Evolutionary conservation across 2,888 invertebrate species (phyloP).

Genomic region (Lordiphosa fenestrarum): DNA sequence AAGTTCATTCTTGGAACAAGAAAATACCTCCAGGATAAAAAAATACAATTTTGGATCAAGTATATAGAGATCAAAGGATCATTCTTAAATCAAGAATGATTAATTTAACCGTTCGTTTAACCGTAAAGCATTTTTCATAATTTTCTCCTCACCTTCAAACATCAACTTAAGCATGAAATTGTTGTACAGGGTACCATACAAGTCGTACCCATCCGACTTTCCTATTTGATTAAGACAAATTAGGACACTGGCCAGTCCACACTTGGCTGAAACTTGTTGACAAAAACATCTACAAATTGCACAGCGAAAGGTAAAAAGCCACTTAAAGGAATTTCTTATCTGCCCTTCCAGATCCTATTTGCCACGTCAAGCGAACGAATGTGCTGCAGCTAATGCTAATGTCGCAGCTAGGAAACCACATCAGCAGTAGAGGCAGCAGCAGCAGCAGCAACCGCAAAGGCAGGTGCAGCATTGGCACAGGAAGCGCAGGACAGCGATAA

Average conservation of each 20-base stretch:
- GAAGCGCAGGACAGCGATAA: constrained; percentile 51
- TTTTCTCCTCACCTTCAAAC: too few relatives aligned
- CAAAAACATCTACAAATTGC: constrained; percentile 53
- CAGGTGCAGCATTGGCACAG: constrained; percentile 57
- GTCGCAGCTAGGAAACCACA: constrained; percentile 34
- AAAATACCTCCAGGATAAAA: too few relatives aligned
- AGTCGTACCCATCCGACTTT: too few relatives aligned
- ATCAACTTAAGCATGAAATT: too few relatives aligned
- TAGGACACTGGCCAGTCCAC: constrained; percentile 16
- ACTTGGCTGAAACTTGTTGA: constrained; percentile 43
- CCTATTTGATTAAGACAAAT: too few relatives aligned
- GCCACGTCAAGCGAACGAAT: constrained; percentile 32
- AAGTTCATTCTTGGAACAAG: too few relatives aligned
- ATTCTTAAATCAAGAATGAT: too few relatives aligned
- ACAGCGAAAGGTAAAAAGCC: constrained; percentile 28
- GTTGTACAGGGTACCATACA: too few relatives aligned
- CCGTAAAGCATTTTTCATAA: too few relatives aligned
- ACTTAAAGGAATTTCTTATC: constrained; percentile 62
- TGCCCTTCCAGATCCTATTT: constrained; percentile 55
- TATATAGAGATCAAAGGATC: too few relatives aligned
- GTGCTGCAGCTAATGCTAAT: constrained; percentile 56
- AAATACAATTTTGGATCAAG: too few relatives aligned
- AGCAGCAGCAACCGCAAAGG: constrained; percentile 25
- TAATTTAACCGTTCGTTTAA: too few relatives aligned
- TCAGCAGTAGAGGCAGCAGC: constrained; percentile 2